phyloP scores from a whole-genome alignment of 2,888 invertebrate species.

The Andrena haemorrhoa region DNA sequence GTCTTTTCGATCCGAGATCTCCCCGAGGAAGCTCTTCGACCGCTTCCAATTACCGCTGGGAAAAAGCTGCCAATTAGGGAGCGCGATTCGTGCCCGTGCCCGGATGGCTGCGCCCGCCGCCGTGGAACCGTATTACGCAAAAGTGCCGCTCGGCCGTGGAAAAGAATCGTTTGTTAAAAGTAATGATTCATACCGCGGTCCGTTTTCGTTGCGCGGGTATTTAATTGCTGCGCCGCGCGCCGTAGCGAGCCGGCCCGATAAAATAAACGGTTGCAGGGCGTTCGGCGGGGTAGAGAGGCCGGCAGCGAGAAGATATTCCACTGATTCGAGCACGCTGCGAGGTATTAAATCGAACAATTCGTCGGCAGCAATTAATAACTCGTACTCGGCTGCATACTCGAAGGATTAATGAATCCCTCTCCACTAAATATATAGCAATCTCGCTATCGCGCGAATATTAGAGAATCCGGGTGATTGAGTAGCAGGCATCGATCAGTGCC shows the following conservation, averaged over 20 bases:
- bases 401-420: background rate
- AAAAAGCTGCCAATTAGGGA: slow-evolving; percentile 72
- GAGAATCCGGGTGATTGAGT: no score
- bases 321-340: background rate
- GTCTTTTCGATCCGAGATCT: slow-evolving; percentile 38
- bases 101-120: slow-evolving; percentile 26
- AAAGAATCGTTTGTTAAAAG: slow-evolving; percentile 21
- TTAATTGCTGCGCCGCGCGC: slow-evolving; percentile 27
- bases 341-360: slow-evolving; percentile 1
- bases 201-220: background rate
- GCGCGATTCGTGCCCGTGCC: slow-evolving; percentile 53
- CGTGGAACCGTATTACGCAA: slow-evolving; percentile 29
- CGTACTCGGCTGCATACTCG: background rate
- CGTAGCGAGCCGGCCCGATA: background rate
- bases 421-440: background rate
- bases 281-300: background rate
- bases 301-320: background rate
- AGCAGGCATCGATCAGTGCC: no score
- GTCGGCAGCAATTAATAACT: slow-evolving; percentile 1
- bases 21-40: slow-evolving; percentile 39
- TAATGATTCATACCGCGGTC: slow-evolving; percentile 23
- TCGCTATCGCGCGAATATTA: no score
- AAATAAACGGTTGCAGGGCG: background rate
- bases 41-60: slow-evolving; percentile 69
- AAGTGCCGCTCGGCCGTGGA: slow-evolving; percentile 11